Base-by-base conservation (phyloP, 2,113 vertebrate genomes). In the Ctenodactylus gundi region DNA sequence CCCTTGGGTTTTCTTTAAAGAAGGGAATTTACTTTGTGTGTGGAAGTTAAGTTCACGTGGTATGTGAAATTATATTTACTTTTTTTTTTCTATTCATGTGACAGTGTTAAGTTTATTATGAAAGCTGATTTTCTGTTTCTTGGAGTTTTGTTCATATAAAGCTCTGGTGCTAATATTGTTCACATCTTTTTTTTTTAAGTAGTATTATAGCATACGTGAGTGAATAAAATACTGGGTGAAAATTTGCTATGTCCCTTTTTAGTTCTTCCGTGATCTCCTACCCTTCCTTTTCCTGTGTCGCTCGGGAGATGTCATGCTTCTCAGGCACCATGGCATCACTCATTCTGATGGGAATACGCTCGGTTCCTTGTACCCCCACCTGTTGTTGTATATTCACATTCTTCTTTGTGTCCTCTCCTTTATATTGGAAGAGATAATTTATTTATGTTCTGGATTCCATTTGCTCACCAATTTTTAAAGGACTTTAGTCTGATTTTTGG, bases 51-150 rank as follows among this genome's bases (percentile, higher is more conserved):
- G n/a, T 93, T 92, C 83, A 60, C 64, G 65, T 60, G 68, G 15
- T 82, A 92, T 23, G n/a, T 64, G 36, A 29, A 86, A 44, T 92
- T 62, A 57, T 76, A 57, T 91, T 96, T 55, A 84, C 86, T 67
- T n/a, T 8, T 84, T 84, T 75, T 18, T 55, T 95, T 87, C 36
- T 53, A 53, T 68, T 88, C 46, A 76, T 20, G 23, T 67, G 23
- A 75, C 14, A 80, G 51, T 57, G 11, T 83, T 57, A 62, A 62
- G 31, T 83, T 86, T 72, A 75, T 90, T 94, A 18, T 94, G 34
- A 87, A 94, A 83, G 44, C n/a, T 88, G n/a, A 76, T 95, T 94
- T 82, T 85, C 27, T 94, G 0, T 94, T 89, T 94, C 14, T 34
- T 87, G 39, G 76, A 83, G 21, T 95, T 85, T 94, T 85, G n/a